Base-by-base conservation (phyloP, 2,888 invertebrate species). In the Yponomeuta evonymella region DNA sequence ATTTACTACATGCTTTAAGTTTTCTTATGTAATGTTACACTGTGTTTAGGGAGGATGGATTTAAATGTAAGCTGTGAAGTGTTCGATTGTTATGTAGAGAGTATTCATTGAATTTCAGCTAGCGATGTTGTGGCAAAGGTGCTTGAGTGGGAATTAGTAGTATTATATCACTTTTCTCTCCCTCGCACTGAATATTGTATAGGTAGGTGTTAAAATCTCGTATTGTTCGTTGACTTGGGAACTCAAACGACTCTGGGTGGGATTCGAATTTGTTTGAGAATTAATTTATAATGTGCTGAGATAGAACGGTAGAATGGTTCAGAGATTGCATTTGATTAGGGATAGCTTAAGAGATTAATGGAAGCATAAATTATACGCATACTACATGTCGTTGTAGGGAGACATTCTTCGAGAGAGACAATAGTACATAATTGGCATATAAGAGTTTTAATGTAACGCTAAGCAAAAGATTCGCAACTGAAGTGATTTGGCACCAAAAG, bases 1-100 rank as follows among this genome's bases (percentile, higher is more conserved):
- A 82, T 81, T 86, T 85, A 84, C 84, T 88, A 89, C 86, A 86
- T 87, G 91, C 90, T 91, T 90, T 90, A 90, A 90, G 86, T 88
- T 90, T 85, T 70, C 72, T n/a, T 71, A 36, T 69, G 62, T 63
- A 69, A 68, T 30, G 48, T 9, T 48, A 48, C 10, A n/a, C 12
- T 30, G 48, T 48, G 68, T 68, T 68, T 68, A 68, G 68, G 51
- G 43, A 43, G 43, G 23, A 67, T 11, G 67, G 67, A 64, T 33
- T 51, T 68, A 68, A 51, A 58, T 48, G n/a, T 68, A 68, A 48
- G 48, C n/a, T 68, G 29, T 48, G 36, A n/a, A 48, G 51, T 68
- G 48, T 48, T 48, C n/a, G 68, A 68, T 23, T 68, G 68, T 68
- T 48, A n/a, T 68, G n/a, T 67, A 23, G 15, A 67, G 15, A 58